Conservation (phyloP, 1,140 invertebrate genomes). For the Neotoxoptera formosana region DNA sequence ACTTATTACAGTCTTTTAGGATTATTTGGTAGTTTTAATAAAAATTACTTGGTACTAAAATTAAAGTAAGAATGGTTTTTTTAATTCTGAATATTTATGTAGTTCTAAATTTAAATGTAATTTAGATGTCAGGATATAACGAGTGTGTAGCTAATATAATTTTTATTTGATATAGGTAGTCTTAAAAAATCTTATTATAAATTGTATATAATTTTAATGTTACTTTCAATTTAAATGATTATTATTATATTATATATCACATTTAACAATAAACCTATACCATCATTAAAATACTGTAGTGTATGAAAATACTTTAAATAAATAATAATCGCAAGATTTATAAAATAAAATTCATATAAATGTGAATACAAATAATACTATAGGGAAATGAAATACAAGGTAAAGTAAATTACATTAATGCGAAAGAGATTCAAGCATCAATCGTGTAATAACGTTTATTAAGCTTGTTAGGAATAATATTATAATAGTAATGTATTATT, state of each 20-base stretch:
- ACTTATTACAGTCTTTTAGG: too few relatives aligned
- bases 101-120: background rate
- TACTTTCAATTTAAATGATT: background rate
- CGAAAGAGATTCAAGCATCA: background rate
- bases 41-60: too few relatives aligned
- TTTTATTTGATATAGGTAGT: background rate
- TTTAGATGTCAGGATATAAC: background rate
- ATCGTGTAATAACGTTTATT: background rate
- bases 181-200: background rate
- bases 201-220: background rate
- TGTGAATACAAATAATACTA: background rate
- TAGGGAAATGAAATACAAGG: background rate
- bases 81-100: background rate
- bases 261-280: background rate
- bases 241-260: background rate
- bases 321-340: background rate
- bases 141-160: background rate
- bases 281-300: background rate
- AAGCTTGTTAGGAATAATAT: background rate
- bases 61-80: background rate
- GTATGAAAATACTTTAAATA: background rate
- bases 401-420: background rate
- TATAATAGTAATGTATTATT: background rate
- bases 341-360: background rate
- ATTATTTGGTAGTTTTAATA: too few relatives aligned